Percentiles rank a stretch among this genome's conserved stretches.
Conservation (phyloP, 1,140 invertebrate genomes). For the Thalassaphorura encarpata region DNA sequence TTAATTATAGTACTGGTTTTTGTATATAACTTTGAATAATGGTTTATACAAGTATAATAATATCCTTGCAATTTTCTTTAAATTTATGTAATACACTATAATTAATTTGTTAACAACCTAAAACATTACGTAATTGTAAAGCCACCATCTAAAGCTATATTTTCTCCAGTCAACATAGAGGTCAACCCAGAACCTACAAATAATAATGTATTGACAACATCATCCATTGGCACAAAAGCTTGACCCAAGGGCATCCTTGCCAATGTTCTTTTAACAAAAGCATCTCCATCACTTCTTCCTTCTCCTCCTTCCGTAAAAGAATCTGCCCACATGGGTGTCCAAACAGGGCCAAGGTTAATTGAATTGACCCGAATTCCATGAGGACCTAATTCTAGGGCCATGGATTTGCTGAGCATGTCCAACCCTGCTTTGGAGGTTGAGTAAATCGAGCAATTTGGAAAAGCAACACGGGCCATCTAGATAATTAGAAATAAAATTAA, state of each 20-base stretch:
- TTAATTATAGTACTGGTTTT: too few species aligned
- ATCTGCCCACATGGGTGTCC: neutral
- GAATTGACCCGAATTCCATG: slow-evolving; percentile 4
- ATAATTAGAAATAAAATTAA: neutral
- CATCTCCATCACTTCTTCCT: neutral
- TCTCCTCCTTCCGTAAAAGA: neutral
- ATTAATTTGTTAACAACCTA: too few species aligned
- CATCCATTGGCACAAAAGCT: slow-evolving; percentile 19
- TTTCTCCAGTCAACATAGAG: slow-evolving; percentile 15
- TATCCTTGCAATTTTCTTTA: too few species aligned
- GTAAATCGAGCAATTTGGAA: neutral
- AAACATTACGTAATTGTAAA: slow-evolving; percentile 25
- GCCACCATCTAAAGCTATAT: slow-evolving; percentile 17
- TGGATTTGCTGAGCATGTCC: neutral
- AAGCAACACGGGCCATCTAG: neutral
- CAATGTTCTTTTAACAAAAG: neutral
- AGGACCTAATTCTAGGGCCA: slow-evolving; percentile 1
- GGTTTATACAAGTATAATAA: too few species aligned
- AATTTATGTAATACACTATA: too few species aligned
- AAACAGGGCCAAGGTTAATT: slow-evolving; percentile 1
- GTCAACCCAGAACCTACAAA: slow-evolving; percentile 11
- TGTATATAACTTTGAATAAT: too few species aligned
- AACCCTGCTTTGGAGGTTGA: slow-evolving; percentile 4
- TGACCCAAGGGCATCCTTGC: slow-evolving; percentile 1
- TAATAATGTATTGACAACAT: slow-evolving; percentile 17